Evolutionary conservation across 2,797 vertebrate species (phyloP), one percentile per base, ranked within the genome.

Genomic region (Discoglossus pictus): DNA sequence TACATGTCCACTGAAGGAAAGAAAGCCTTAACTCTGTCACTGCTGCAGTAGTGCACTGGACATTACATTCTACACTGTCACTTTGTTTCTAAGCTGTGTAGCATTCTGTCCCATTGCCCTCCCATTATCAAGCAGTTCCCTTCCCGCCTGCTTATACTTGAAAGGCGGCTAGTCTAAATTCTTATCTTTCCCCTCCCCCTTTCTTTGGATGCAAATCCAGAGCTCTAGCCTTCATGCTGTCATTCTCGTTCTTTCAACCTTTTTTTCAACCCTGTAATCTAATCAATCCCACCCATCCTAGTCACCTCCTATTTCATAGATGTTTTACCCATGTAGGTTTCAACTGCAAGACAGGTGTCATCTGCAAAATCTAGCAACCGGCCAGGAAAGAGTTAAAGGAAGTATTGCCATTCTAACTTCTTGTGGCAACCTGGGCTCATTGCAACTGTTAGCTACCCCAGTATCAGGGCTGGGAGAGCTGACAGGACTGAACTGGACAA

Each of bases 111-210:
- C 20, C 4, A 25, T 25, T 11, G 16, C 56, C 20, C 5, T 24
- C 75, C 73, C 80, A 67, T 74, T 78, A 74, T 77, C 48, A 76
- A 70, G 65, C 74, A 73, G 75, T 77, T 76, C 63, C 59, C 84
- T 93, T 93, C 91, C 91, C 91, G 92, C 94, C 89, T 74, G 70
- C 78, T 76, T 72, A 76, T 68, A 70, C 61, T 70, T 72, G 79
- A 91, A 90, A 80, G 91, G 92, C 92, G 92, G 91, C 87, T 83
- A 83, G n/a, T n/a, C n/a, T n/a, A n/a, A n/a, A 85, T 84, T 76
- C 88, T 58, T 20, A 35, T n/a, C 43, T 10, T 7, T 36, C 46
- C 24, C 61, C 63, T 17, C 34, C 48, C 23, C 11, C 25, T 21
- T 72, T 52, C 67, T 74, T 78, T 64, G 76, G 81, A 48, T 16